Base-by-base conservation (phyloP, 2,797 vertebrate species). In the Arrhamphus sclerolepis region DNA sequence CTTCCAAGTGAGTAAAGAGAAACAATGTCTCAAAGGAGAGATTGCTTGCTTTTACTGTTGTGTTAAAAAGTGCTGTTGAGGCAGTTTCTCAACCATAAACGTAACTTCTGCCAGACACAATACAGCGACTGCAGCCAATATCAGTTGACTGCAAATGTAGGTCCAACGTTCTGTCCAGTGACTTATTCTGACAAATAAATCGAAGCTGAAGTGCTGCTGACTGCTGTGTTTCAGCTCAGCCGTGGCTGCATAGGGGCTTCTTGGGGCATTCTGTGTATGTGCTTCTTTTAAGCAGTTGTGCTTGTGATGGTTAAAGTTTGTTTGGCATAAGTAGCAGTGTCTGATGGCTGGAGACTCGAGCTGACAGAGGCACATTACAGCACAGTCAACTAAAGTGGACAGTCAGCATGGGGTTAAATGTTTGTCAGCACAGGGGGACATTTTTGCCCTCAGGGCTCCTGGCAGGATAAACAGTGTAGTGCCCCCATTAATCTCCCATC, bases 401-500 rank as follows among this genome's bases (percentile, higher is more conserved):
- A 55, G 66, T 78, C 69, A 75, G 70, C 44, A 28, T 53, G 46
- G 66, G 59, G 73, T 77, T 83, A 75, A 80, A 74, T 78, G 70
- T 38, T 67, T 72, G 81, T n/a, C 67, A 42, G 44, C 42, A 49
- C 22, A 22, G 5, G n/a, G 41, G 24, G 62, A 80, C 73, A 64
- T 67, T 16, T 52, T 81, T 81, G 56, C 54, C 82, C 72, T 65
- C 1, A 9, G 66, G 72, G 73, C 62, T 48, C 24, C 46, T 61
- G 48, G 44, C 62, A 53, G 62, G 72, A 74, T 72, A 78, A 78
- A 77, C 77, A 76, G 62, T 50, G 46, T 63, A 59, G 67, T 72
- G 72, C 54, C 70, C 70, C 76, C 82, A 78, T 84, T 86, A 86
- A 82, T 70, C 28, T 40, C 46, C 72, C 63, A 78, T 82, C 62